Conservation (phyloP, 1,140 invertebrate genomes). For the Hycleus cichorii region DNA sequence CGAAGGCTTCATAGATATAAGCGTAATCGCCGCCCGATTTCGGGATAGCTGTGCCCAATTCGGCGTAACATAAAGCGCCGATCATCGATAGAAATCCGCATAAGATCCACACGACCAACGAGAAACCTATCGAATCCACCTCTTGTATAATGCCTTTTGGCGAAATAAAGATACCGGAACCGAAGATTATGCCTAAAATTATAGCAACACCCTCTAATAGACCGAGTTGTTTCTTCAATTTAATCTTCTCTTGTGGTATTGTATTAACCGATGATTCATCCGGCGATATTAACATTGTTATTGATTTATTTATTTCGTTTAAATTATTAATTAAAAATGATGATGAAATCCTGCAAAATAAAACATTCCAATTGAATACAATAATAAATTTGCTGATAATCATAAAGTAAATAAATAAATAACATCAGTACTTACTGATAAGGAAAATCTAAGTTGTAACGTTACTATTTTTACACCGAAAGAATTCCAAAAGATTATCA, state of each 20-base stretch:
- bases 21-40: conserved; percentile 92
- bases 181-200: conserved; percentile 83
- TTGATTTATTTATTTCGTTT: not conserved
- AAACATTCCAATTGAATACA: not conserved
- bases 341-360: not conserved
- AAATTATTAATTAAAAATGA: not conserved
- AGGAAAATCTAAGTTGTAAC: not conserved
- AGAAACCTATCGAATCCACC: conserved; percentile 79
- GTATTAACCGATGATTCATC: conserved; percentile 6
- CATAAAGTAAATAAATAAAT: not conserved
- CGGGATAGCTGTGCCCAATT: conserved; percentile 75
- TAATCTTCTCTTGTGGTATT: conserved; percentile 47
- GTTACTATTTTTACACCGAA: not conserved
- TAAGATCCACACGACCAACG: conserved; percentile 80
- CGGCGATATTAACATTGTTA: conserved; percentile 4
- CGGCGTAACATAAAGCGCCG: conserved; percentile 91
- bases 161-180: conserved; percentile 92
- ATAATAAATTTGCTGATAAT: not conserved
- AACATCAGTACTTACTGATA: not conserved
- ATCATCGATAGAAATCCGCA: conserved; percentile 82
- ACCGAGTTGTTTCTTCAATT: conserved; percentile 73
- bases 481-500: not conserved
- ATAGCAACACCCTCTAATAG: conserved; percentile 79
- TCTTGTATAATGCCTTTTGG: conserved; percentile 88
- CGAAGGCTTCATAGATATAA: conserved; percentile 86